A percentile compares a stretch with the other conserved stretches of the same genome.
phyloP scores from a whole-genome alignment of 1,140 invertebrate genomes.

The Hetaerina americana region DNA sequence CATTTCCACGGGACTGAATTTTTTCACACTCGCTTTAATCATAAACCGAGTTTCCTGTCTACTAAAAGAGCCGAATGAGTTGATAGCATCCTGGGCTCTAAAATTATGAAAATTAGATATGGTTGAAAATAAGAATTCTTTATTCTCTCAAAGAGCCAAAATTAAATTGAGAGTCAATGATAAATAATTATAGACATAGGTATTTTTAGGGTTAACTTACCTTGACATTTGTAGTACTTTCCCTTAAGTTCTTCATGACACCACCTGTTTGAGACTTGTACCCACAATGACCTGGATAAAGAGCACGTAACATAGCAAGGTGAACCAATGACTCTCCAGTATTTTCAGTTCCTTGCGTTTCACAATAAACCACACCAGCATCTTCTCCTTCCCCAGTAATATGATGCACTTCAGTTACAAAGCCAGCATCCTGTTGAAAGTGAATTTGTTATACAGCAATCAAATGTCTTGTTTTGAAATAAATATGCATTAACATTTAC shows the following conservation, averaged over 20 bases:
- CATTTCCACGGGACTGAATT: too few species aligned
- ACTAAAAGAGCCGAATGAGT: too few species aligned
- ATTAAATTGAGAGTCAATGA: too few species aligned
- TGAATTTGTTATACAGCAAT: too few species aligned
- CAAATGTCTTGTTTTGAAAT: not conserved
- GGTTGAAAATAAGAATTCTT: too few species aligned
- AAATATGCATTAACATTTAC: too few species aligned
- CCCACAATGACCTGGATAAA: slow-evolving; percentile 69
- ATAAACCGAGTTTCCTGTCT: too few species aligned
- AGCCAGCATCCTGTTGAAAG: slow-evolving; percentile 53
- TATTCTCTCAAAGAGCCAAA: too few species aligned
- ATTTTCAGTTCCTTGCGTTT: slow-evolving; percentile 82
- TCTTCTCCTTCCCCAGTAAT: slow-evolving; percentile 75
- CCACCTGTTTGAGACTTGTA: slow-evolving; percentile 78
- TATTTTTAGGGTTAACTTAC: slow-evolving; percentile 36
- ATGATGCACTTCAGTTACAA: slow-evolving; percentile 83
- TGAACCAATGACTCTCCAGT: slow-evolving; percentile 51
- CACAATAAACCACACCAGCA: slow-evolving; percentile 85
- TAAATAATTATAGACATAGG: not conserved
- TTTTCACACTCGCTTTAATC: too few species aligned
- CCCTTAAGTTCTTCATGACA: slow-evolving; percentile 67
- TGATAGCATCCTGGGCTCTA: too few species aligned
- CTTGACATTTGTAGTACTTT: slow-evolving; percentile 66
- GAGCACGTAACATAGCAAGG: slow-evolving; percentile 43
- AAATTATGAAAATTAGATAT: too few species aligned